phyloP scores from a whole-genome alignment of 2,888 invertebrate genomes.

The Acrobasis repandana region DNA sequence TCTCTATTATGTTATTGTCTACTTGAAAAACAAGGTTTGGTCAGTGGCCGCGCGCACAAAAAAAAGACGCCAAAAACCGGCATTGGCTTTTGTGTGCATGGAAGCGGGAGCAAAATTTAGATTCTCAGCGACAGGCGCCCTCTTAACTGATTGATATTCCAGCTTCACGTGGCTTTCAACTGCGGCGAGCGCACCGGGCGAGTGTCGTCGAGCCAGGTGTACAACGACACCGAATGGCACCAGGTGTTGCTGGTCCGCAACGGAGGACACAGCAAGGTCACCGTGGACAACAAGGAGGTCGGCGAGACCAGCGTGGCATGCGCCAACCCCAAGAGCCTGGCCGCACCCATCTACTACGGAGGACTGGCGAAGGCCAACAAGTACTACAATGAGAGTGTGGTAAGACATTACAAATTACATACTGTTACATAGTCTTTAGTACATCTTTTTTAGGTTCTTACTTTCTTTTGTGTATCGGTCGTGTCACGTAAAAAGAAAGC shows the following conservation, averaged over 20 bases:
- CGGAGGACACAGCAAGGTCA: constrained; percentile 84
- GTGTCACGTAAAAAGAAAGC: too few relatives aligned
- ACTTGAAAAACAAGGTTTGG: too few relatives aligned
- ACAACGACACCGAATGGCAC: constrained; percentile 92
- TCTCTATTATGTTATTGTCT: too few relatives aligned
- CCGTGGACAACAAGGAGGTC: constrained; percentile 84
- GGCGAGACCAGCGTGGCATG: constrained; percentile 77
- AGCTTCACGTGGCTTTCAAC: constrained; percentile 88
- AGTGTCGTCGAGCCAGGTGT: constrained; percentile 80
- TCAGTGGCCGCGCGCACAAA: too few relatives aligned
- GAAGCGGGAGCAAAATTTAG: too few relatives aligned
- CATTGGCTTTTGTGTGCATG: too few relatives aligned
- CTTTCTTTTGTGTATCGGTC: too few relatives aligned
- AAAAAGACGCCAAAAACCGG: too few relatives aligned
- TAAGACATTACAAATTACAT: constrained; percentile 34
- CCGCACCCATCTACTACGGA: constrained; percentile 90
- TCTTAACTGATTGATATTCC: constrained; percentile 27
- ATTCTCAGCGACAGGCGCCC: too few relatives aligned
- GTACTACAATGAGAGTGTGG: constrained; percentile 53
- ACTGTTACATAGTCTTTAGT: too few relatives aligned
- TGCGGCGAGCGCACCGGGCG: constrained; percentile 85
- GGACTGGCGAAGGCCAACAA: constrained; percentile 83
- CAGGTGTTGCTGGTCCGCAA: constrained; percentile 86
- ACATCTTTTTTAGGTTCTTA: too few relatives aligned
- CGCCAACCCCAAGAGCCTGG: constrained; percentile 80